phyloP scores from a whole-genome alignment of 2,888 invertebrate genomes.

The Hirtodrosophila duncani region DNA sequence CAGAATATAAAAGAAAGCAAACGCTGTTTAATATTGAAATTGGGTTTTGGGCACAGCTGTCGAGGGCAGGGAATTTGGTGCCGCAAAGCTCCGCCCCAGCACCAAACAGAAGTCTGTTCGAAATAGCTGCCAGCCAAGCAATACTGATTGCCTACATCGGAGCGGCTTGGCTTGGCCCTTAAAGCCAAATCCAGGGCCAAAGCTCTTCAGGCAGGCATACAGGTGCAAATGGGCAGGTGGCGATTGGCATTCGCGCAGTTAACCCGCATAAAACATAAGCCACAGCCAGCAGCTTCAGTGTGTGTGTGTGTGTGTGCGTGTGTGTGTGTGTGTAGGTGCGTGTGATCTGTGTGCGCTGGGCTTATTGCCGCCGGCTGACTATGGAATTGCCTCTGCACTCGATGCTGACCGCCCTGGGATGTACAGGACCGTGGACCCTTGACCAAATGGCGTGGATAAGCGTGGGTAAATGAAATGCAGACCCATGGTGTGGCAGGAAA shows the following conservation, averaged over 20 bases:
- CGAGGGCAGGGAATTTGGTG: not conserved
- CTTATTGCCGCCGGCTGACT: constrained; percentile 55
- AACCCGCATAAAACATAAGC: constrained; percentile 53
- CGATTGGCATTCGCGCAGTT: constrained; percentile 18
- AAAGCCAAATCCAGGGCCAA: constrained; percentile 40
- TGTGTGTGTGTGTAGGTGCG: not conserved
- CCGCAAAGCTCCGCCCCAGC: constrained; percentile 7
- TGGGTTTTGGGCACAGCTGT: not conserved
- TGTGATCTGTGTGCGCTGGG: constrained; percentile 17
- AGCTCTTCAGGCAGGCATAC: constrained; percentile 4
- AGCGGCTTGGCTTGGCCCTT: constrained; percentile 16
- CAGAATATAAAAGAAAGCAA: constrained; percentile 42
- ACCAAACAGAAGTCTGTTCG: constrained; percentile 23
- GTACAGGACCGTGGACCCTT: constrained; percentile 5
- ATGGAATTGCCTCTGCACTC: too few species aligned
- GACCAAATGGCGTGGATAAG: constrained; percentile 26
- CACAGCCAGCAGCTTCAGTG: constrained; percentile 22
- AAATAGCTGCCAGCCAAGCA: constrained; percentile 29
- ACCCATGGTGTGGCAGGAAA: not conserved
- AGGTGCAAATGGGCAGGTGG: not conserved
- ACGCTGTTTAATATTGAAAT: constrained; percentile 7
- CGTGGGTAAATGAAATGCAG: constrained; percentile 3
- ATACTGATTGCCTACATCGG: constrained; percentile 48
- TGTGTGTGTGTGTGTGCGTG: constrained; percentile 13
- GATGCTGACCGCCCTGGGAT: constrained; percentile 4